A percentile compares a stretch with the other conserved stretches of the same genome.
These are phyloP conservation scores for Poeciliopsis paucimaculata DNA, from an alignment of 2,797 vertebrate genomes.

Conservation along the genomic window DNA sequence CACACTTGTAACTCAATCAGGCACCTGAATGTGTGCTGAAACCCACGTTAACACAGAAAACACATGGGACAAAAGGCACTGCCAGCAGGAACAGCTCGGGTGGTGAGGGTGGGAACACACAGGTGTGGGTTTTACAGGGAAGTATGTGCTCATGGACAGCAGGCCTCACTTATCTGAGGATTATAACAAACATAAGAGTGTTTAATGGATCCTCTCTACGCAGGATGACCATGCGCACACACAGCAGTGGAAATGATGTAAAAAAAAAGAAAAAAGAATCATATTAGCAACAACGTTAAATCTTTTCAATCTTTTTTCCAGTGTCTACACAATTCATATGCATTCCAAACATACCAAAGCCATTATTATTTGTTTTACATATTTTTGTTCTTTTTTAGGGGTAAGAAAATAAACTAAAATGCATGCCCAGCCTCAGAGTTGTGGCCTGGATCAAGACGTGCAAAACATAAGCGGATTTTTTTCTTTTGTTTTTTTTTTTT, in stretches of 20 bases:
- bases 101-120: constrained; percentile 12
- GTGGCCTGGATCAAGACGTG: constrained; percentile 63
- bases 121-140: constrained; percentile 22
- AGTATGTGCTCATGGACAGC: constrained; percentile 57
- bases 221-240: constrained; percentile 11
- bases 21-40: constrained; percentile 65
- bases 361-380: constrained; percentile 42
- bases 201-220: constrained; percentile 18
- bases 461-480: constrained; percentile 62
- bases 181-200: background rate
- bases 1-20: constrained; percentile 51
- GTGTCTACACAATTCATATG: constrained; percentile 67
- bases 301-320: constrained; percentile 53
- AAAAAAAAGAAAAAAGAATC: constrained; percentile 34
- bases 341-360: constrained; percentile 67
- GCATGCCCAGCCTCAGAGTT: constrained; percentile 32
- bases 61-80: constrained; percentile 82
- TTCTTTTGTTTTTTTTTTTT: constrained; percentile 21
- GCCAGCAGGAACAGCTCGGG: constrained; percentile 73
- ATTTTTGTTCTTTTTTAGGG: constrained; percentile 10
- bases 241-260: constrained; percentile 46
- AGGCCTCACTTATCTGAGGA: constrained; percentile 39
- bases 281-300: constrained; percentile 58
- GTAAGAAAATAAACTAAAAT: constrained; percentile 9
- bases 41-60: constrained; percentile 41